Evolutionary conservation across 2,888 invertebrate species (phyloP).

Genomic region (Protodeltote pygarga): DNA sequence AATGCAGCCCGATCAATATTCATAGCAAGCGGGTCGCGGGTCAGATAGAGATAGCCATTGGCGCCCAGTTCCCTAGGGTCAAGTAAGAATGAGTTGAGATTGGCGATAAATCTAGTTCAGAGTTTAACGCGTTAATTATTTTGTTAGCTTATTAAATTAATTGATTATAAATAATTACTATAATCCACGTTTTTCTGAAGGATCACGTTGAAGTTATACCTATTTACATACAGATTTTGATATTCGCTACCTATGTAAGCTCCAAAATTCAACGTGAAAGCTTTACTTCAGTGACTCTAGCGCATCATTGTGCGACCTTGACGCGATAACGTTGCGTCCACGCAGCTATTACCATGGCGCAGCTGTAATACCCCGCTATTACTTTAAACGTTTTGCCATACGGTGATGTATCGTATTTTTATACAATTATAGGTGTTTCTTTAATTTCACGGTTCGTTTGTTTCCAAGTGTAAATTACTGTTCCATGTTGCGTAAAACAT

Average conservation of each 20-base stretch:
- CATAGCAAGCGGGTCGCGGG: conserved; percentile 58
- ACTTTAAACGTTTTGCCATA: conserved; percentile 53
- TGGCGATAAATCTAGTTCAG: conserved; percentile 47
- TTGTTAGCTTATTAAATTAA: conserved; percentile 31
- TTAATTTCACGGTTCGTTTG: conserved; percentile 50
- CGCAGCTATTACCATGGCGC: conserved; percentile 44
- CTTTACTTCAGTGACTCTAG: conserved; percentile 39
- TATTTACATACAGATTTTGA: too few species aligned
- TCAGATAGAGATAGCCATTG: conserved; percentile 65
- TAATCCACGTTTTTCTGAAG: too few species aligned
- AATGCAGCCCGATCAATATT: conserved; percentile 73
- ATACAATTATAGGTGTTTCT: conserved; percentile 49
- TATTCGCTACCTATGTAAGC: too few species aligned
- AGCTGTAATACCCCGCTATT: conserved; percentile 51
- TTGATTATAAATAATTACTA: conserved; percentile 5
- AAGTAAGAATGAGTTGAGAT: conserved; percentile 50
- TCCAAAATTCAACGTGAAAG: conserved; percentile 10
- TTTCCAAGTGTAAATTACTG: conserved; percentile 36
- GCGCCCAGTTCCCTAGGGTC: conserved; percentile 51
- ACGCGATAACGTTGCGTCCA: conserved; percentile 50
- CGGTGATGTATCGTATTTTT: conserved; percentile 45
- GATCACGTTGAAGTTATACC: too few species aligned
- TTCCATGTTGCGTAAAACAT: conserved; percentile 35
- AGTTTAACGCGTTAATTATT: conserved; percentile 46
- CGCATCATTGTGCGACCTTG: conserved; percentile 59